Percentiles rank a stretch among this genome's conserved stretches.
Evolutionary conservation across 2,888 invertebrate species (phyloP).

Genomic region (Scaptomyza reducta): DNA sequence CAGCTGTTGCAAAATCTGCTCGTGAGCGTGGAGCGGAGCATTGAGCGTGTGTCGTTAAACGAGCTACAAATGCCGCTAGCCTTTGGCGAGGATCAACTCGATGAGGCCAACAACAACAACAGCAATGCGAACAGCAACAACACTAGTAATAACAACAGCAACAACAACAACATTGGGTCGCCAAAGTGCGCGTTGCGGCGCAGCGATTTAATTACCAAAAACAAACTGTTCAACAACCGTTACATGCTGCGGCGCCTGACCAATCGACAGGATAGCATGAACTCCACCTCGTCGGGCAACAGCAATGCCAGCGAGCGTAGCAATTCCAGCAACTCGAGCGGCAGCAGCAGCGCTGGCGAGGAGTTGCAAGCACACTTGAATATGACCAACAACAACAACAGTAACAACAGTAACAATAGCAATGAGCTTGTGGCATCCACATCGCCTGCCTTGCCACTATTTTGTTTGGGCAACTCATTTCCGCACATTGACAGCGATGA

Average conservation of each 20-base stretch:
- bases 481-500: constrained; percentile 91
- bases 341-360: constrained; percentile 80
- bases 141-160: constrained; percentile 53
- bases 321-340: constrained; percentile 70
- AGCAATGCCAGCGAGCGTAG: constrained; percentile 82
- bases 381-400: constrained; percentile 39
- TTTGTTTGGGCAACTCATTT: constrained; percentile 88
- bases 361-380: constrained; percentile 57
- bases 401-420: constrained; percentile 26
- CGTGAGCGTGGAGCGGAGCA: constrained; percentile 89
- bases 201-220: constrained; percentile 85
- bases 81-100: constrained; percentile 82
- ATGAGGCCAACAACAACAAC: constrained; percentile 57
- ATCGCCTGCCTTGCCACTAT: constrained; percentile 85
- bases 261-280: constrained; percentile 83
- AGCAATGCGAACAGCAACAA: constrained; percentile 27
- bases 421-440: constrained; percentile 57
- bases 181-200: constrained; percentile 84
- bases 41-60: constrained; percentile 88
- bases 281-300: constrained; percentile 82
- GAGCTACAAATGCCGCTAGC: constrained; percentile 87
- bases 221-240: constrained; percentile 84
- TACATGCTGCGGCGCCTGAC: constrained; percentile 83
- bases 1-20: constrained; percentile 88
- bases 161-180: constrained; percentile 81